These are phyloP conservation scores for Coryphaenoides rupestris DNA, from an alignment of 2,113 vertebrate genomes.

Conservation along the genomic window DNA sequence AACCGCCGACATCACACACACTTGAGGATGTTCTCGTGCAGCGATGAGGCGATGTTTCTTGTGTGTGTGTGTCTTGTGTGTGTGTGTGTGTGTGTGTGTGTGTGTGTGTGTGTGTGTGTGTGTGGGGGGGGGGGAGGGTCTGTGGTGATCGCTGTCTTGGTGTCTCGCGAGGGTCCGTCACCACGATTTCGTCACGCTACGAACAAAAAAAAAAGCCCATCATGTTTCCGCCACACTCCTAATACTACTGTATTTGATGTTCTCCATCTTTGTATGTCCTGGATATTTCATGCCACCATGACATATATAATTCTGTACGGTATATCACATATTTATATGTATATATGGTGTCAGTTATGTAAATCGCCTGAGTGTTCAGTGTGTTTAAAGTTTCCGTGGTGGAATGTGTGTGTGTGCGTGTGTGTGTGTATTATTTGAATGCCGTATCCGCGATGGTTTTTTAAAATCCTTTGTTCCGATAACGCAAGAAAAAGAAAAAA, in stretches of 20 bases:
- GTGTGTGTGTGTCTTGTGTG: too few species aligned
- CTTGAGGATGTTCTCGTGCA: too few species aligned
- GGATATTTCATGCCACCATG: conserved; percentile 32
- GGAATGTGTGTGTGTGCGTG: not conserved
- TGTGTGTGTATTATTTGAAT: conserved; percentile 49
- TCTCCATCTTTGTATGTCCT: not conserved
- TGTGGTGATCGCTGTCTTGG: conserved; percentile 21
- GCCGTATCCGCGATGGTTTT: conserved; percentile 78
- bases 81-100: too few species aligned
- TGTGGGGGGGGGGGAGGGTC: too few species aligned
- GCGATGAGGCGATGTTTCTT: too few species aligned
- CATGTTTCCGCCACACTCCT: not conserved
- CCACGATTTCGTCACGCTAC: conserved; percentile 62
- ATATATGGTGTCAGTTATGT: conserved; percentile 29
- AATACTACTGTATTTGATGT: not conserved
- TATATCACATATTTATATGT: conserved; percentile 48
- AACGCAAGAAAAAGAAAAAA: conserved; percentile 41
- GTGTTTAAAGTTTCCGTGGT: conserved; percentile 21
- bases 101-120: too few species aligned
- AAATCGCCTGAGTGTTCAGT: conserved; percentile 56
- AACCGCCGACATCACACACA: too few species aligned
- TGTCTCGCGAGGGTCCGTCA: conserved; percentile 57
- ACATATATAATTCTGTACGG: conserved; percentile 52
- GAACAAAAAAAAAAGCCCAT: conserved; percentile 20
- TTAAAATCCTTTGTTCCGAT: conserved; percentile 67